Percentiles rank a stretch among this genome's conserved stretches.
Evolutionary conservation across 2,888 invertebrate species (phyloP).

Genomic region (Hecatera dysodea): DNA sequence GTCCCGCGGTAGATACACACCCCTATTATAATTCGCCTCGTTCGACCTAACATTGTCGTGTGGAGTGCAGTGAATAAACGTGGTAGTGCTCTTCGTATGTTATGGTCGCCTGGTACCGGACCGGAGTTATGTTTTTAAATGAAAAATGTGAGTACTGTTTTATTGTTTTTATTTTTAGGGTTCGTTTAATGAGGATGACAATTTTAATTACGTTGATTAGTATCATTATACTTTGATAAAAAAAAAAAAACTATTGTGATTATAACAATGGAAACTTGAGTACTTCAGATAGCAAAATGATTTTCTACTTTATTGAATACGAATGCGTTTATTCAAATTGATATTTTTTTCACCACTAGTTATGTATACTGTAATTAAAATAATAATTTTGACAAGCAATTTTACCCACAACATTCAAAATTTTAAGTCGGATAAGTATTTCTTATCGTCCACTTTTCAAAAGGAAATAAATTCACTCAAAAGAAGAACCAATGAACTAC

Average conservation of each 20-base stretch:
- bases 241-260: background rate
- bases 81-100: conserved; percentile 70
- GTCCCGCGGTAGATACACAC: conserved; percentile 61
- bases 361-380: background rate
- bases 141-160: conserved; percentile 73
- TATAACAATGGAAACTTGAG: background rate
- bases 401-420: background rate
- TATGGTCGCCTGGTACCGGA: conserved; percentile 65
- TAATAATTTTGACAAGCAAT: no score
- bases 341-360: background rate
- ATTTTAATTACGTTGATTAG: background rate
- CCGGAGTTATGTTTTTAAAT: conserved; percentile 66
- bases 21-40: conserved; percentile 51
- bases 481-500: background rate
- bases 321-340: background rate
- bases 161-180: background rate
- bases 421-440: background rate
- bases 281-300: background rate
- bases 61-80: conserved; percentile 86
- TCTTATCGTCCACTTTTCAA: background rate
- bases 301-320: background rate
- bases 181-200: background rate
- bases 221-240: background rate
- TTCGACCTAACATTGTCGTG: conserved; percentile 66
- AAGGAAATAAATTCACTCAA: conserved; percentile 3